phyloP scores from a whole-genome alignment of 23 tunicate species.

The Halocynthia roretzi region DNA sequence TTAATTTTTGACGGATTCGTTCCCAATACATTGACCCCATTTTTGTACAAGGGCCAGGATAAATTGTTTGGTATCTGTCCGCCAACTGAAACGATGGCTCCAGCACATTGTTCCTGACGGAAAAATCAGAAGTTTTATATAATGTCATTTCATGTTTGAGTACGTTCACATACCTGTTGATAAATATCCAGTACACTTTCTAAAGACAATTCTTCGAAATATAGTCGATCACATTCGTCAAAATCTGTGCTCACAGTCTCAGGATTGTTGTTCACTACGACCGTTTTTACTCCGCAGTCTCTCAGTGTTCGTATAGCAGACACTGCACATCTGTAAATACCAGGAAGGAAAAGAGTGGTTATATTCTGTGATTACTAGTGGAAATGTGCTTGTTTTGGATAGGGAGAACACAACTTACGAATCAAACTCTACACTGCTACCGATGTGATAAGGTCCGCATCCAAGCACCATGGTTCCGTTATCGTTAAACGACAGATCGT shows the following conservation, averaged over 20 bases:
- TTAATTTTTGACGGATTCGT: background rate
- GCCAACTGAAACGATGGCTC: slow-evolving; percentile 6
- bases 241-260: slow-evolving; percentile 24
- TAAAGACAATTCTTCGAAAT: slow-evolving; percentile 15
- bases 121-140: background rate
- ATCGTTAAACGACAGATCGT: background rate
- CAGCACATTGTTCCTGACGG: background rate
- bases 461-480: slow-evolving; percentile 9
- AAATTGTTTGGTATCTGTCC: slow-evolving; percentile 9
- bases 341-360: background rate
- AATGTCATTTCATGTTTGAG: background rate
- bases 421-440: slow-evolving; percentile 19
- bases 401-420: background rate
- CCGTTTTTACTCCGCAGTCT: background rate
- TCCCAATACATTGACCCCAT: slow-evolving; percentile 4
- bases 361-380: background rate
- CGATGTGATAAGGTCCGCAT: slow-evolving; percentile 21
- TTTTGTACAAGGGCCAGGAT: slow-evolving; percentile 1
- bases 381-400: background rate
- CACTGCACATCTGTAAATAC: slow-evolving; percentile 7
- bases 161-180: slow-evolving; percentile 1
- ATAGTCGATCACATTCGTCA: slow-evolving; percentile 22
- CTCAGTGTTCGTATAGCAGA: slow-evolving; percentile 4
- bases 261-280: slow-evolving; percentile 20
- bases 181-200: slow-evolving; percentile 10